Conservation (phyloP, 2,888 invertebrate species). For the Coleophora flavipennella region DNA sequence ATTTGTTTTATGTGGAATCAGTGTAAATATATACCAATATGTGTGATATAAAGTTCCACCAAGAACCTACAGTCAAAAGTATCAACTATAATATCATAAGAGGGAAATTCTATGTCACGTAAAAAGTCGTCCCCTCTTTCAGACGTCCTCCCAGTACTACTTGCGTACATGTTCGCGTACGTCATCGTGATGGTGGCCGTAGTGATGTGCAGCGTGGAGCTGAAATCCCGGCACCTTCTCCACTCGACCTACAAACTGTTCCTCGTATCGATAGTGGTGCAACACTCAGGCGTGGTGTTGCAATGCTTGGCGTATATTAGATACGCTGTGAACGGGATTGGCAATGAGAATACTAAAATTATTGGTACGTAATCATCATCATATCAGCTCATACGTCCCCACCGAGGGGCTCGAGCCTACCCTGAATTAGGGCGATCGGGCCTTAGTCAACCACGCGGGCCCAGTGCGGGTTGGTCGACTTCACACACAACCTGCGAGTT, state of each 20-base stretch:
- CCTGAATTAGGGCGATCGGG: no score
- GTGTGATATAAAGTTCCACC: no score
- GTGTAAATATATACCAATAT: no score
- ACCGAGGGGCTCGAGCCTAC: no score
- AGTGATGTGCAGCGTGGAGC: slow-evolving; percentile 81
- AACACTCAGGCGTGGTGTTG: slow-evolving; percentile 79
- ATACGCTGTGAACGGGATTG: slow-evolving; percentile 83
- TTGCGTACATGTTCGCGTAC: slow-evolving; percentile 82
- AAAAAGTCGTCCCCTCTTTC: slow-evolving; percentile 28
- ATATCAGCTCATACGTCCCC: no score
- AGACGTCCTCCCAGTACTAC: slow-evolving; percentile 90
- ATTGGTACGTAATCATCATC: slow-evolving; percentile 63
- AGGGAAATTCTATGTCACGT: no score
- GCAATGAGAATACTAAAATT: slow-evolving; percentile 59
- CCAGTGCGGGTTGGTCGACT: no score
- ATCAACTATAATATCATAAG: no score
- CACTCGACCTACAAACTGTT: slow-evolving; percentile 93
- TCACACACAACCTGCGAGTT: no score
- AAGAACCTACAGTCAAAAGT: no score
- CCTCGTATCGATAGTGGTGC: slow-evolving; percentile 78
- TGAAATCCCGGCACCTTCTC: slow-evolving; percentile 84
- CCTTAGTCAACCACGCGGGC: no score
- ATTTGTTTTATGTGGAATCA: no score
- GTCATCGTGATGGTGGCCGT: slow-evolving; percentile 80
- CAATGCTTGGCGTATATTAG: slow-evolving; percentile 81